These are phyloP conservation scores for Mus minutoides DNA, from an alignment of 2,797 vertebrate genomes.

Conservation along the genomic window DNA sequence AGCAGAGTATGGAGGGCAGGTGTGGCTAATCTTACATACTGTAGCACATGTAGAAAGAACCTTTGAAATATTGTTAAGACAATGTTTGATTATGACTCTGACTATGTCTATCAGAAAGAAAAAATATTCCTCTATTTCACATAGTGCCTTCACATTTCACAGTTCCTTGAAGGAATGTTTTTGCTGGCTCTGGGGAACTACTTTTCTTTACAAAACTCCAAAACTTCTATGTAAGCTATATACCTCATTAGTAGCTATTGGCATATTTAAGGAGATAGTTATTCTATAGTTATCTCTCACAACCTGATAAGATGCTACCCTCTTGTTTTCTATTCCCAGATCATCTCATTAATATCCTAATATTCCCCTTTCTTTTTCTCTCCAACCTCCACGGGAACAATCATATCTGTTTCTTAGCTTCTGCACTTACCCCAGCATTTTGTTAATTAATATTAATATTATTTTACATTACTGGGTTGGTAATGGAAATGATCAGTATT, in stretches of 20 bases:
- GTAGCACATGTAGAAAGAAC: not conserved
- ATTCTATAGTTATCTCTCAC: not conserved
- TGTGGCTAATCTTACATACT: not conserved
- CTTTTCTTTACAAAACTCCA: not conserved
- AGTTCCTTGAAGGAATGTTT: not conserved
- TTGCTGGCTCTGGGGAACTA: not conserved
- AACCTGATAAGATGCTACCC: not conserved
- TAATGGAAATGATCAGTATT: not conserved
- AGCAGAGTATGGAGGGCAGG: not conserved
- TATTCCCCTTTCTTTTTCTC: not conserved
- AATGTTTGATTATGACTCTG: not conserved
- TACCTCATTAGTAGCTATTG: not conserved
- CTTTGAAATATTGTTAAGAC: not conserved
- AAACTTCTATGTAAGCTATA: not conserved
- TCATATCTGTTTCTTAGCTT: not conserved
- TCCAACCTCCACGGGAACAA: not conserved
- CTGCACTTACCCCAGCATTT: not conserved
- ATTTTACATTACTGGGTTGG: not conserved
- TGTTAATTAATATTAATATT: not conserved
- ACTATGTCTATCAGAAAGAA: not conserved
- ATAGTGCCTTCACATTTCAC: not conserved
- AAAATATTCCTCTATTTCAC: not conserved
- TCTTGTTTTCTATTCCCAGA: not conserved
- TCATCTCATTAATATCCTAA: too few species aligned
- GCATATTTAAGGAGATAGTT: not conserved